Evolutionary conservation across 2,113 vertebrate genomes (phyloP).

Genomic region (Seriola quinqueradiata): DNA sequence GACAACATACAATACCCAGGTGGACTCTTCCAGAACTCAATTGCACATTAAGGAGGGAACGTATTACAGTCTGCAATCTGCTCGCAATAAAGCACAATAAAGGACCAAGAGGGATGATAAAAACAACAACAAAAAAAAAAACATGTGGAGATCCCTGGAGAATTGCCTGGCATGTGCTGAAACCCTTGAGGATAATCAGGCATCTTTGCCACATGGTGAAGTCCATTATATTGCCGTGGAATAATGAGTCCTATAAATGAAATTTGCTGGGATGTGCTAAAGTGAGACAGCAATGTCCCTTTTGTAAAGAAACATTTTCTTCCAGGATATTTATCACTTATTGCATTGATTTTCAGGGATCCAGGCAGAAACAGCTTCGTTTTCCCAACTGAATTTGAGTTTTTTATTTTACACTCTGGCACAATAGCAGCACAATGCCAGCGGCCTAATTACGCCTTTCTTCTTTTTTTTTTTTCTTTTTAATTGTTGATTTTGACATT

Average conservation of each 20-base stretch:
- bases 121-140: neutral
- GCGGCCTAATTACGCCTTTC: neutral
- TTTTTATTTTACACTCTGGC: neutral
- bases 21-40: constrained; percentile 18
- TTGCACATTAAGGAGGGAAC: constrained; percentile 30
- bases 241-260: neutral
- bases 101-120: constrained; percentile 14
- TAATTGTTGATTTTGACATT: constrained; percentile 33
- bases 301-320: constrained; percentile 18
- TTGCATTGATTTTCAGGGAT: constrained; percentile 24
- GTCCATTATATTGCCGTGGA: neutral
- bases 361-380: constrained; percentile 14
- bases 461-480: constrained; percentile 14
- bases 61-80: constrained; percentile 14
- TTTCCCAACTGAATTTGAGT: constrained; percentile 25
- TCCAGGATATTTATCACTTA: constrained; percentile 12
- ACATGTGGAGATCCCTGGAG: constrained; percentile 6
- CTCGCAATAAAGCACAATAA: constrained; percentile 8
- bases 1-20: constrained; percentile 26
- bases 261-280: constrained; percentile 13
- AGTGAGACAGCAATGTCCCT: neutral
- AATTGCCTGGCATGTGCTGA: neutral
- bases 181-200: neutral
- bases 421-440: constrained; percentile 7
- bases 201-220: neutral